Base-by-base conservation (phyloP, 2,797 vertebrate species). In the Antrozous pallidus region DNA sequence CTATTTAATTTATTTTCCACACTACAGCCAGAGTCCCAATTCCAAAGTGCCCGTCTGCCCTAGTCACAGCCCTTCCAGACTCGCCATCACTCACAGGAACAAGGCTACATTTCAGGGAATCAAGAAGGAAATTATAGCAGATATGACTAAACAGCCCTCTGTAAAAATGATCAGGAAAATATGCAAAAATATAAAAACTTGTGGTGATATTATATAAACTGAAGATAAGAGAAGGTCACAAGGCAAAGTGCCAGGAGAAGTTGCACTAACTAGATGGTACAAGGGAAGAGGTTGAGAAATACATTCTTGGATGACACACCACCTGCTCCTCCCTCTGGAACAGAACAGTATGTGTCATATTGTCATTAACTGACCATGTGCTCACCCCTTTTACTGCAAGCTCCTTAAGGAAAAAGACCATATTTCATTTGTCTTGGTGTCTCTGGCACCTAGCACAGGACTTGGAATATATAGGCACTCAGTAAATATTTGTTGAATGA, bases 161-260 rank as follows among this genome's bases (percentile, higher is more conserved):
- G 45, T 17, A 45, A 86, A 73, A 58, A 77, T 74, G 22, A 38
- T n/a, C 61, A 81, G 87, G 73, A 94, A 71, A 51, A 84, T 51
- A 85, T 0, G 6, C 63, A 90, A 56, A 71, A 90, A 20, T 47
- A 38, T 13, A 77, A 83, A 87, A 67, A 36, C 22, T 58, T 54
- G 31, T 8, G 9, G 31, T 4, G 69, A 61, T 51, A 71, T 45
- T 75, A 17, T 33, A 36, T 31, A 58, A 85, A 79, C 67, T 75
- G 49, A 33, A 93, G 85, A 88, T 81, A 94, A 94, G 65, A 92
- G 78, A 83, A 12, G 42, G 58, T 63, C 73, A 83, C 4, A 78
- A 85, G 61, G n/a, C 79, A 89, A 87, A 79, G 75, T 49, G 1
- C 51, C 45, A 58, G 36, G 16, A 87, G 70, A 56, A 47, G 69